Evolutionary conservation across 2,888 invertebrate genomes (phyloP).

Genomic region (Cheilosia grossa): DNA sequence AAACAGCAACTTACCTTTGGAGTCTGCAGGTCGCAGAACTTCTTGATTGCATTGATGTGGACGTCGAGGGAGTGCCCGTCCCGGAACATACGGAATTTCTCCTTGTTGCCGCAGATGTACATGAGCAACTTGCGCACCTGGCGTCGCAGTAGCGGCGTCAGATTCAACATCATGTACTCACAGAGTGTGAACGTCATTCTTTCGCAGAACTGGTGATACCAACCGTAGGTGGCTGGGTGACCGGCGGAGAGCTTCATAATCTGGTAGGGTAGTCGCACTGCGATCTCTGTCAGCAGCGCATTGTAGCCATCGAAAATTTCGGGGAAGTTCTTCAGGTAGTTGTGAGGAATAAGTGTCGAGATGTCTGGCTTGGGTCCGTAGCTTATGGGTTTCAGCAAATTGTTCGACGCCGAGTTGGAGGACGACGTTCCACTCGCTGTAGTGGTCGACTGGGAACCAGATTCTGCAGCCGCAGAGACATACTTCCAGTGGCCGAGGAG

Average conservation of each 20-base stretch:
- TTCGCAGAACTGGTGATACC: slow-evolving; percentile 88
- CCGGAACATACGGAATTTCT: slow-evolving; percentile 96
- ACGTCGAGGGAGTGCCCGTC: slow-evolving; percentile 96
- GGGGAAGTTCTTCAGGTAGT: slow-evolving; percentile 95
- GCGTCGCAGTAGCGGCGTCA: slow-evolving; percentile 90
- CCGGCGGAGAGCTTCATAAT: slow-evolving; percentile 84
- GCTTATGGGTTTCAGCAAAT: slow-evolving; percentile 91
- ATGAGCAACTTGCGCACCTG: slow-evolving; percentile 96
- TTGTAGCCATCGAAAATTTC: slow-evolving; percentile 98
- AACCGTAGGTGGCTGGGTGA: slow-evolving; percentile 82
- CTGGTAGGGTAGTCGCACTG: slow-evolving; percentile 96
- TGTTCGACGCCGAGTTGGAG: slow-evolving; percentile 83
- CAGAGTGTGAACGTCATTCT: slow-evolving; percentile 88
- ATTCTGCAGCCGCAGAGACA: slow-evolving; percentile 78
- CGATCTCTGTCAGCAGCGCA: slow-evolving; percentile 97
- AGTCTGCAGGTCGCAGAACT: slow-evolving; percentile 81
- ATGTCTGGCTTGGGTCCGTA: slow-evolving; percentile 95
- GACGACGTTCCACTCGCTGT: slow-evolving; percentile 43
- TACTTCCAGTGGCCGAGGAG: slow-evolving; percentile 91
- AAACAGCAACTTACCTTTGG: slow-evolving; percentile 78
- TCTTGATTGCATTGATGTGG: slow-evolving; percentile 90
- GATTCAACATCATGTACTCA: slow-evolving; percentile 95
- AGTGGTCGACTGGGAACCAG: slow-evolving; percentile 13
- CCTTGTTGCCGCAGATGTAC: slow-evolving; percentile 97
- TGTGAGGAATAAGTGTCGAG: slow-evolving; percentile 96